Base-by-base conservation (phyloP, 2,113 vertebrate genomes). In the Rhagologus leucostigma region DNA sequence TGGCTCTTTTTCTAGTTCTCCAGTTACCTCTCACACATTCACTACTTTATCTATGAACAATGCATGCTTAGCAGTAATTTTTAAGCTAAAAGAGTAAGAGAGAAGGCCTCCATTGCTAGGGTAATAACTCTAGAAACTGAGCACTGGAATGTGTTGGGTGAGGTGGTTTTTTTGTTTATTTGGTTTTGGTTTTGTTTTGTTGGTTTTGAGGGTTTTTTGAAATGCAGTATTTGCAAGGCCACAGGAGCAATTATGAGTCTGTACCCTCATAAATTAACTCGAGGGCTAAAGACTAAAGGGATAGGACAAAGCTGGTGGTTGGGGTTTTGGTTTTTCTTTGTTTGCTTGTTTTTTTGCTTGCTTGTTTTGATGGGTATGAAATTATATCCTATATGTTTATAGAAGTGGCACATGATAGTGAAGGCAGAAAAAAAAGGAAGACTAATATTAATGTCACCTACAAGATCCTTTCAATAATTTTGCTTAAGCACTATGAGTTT, bases 261-360 rank as follows among this genome's bases (percentile, higher is more conserved):
- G 52, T 60, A 91, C 55, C 32, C 83, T 95, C 67, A 35, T 93
- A 94, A 97, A 94, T 79, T 84, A 76, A 55, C 56, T 95, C 8
- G 12, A 85, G 42, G 18, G n/a, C 75, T 70, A 49, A 69, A 81
- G 78, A 41, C 22, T 57, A 39, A 49, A 60, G 24, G 24, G 50
- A 42, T 5, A 59, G 42, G 33, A 42, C 26, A 59, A 92, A 78
- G 20, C 35, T 71, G 24, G 27, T 77, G 30, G 32, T 23, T 49
- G 17, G 13, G 15, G 10, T 24, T 74, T 74, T 44, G 7, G 4
- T 4, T 69, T 37, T 30, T 64, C 21, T 57, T 64, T 56, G 29
- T 9, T 73, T 75, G 30, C 12, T 46, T 55, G 29, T 9, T 59
- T n/a, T 3, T 17, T 52, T 71, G 9, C 70, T 87, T 55, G 7